phyloP scores from a whole-genome alignment of 2,888 invertebrate species.

The Ochropacha duplaris region DNA sequence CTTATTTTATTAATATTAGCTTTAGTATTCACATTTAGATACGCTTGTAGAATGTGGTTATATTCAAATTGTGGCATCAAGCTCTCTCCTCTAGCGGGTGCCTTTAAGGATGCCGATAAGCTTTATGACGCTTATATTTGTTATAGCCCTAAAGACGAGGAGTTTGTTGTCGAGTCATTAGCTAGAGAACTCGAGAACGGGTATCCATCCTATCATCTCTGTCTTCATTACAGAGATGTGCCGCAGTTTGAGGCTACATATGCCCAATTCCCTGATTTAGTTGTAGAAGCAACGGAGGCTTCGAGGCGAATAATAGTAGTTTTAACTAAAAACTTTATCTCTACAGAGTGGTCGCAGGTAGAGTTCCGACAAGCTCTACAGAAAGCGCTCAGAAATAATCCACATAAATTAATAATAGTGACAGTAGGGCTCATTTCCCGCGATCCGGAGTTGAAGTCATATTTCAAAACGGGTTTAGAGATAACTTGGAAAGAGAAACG shows the following conservation, averaged over 20 bases:
- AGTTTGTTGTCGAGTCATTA: slow-evolving; percentile 93
- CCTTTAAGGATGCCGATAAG: slow-evolving; percentile 91
- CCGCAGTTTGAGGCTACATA: slow-evolving; percentile 87
- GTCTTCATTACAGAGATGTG: slow-evolving; percentile 94
- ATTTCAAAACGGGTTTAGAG: slow-evolving; percentile 93
- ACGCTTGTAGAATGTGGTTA: slow-evolving; percentile 93
- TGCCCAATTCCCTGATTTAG: slow-evolving; percentile 88
- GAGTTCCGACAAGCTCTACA: slow-evolving; percentile 96
- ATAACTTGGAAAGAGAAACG: slow-evolving; percentile 95
- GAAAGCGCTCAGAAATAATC: slow-evolving; percentile 91
- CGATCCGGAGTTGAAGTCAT: slow-evolving; percentile 94
- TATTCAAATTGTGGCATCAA: slow-evolving; percentile 94
- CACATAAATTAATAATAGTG: slow-evolving; percentile 93
- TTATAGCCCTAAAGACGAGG: slow-evolving; percentile 96
- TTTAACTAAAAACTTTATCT: slow-evolving; percentile 93
- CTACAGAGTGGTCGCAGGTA: slow-evolving; percentile 95
- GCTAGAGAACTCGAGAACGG: slow-evolving; percentile 94
- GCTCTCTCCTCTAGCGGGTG: slow-evolving; percentile 87
- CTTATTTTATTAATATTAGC: slow-evolving; percentile 90
- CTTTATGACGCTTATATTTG: slow-evolving; percentile 96
- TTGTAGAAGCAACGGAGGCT: slow-evolving; percentile 93
- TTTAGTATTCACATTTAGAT: slow-evolving; percentile 92
- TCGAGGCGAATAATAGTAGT: slow-evolving; percentile 94
- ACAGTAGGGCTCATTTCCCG: slow-evolving; percentile 90
- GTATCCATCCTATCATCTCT: slow-evolving; percentile 90